A percentile compares a stretch with the other conserved stretches of the same genome.
phyloP scores from a whole-genome alignment of 2,113 vertebrate genomes.

The Eublepharis macularius region DNA sequence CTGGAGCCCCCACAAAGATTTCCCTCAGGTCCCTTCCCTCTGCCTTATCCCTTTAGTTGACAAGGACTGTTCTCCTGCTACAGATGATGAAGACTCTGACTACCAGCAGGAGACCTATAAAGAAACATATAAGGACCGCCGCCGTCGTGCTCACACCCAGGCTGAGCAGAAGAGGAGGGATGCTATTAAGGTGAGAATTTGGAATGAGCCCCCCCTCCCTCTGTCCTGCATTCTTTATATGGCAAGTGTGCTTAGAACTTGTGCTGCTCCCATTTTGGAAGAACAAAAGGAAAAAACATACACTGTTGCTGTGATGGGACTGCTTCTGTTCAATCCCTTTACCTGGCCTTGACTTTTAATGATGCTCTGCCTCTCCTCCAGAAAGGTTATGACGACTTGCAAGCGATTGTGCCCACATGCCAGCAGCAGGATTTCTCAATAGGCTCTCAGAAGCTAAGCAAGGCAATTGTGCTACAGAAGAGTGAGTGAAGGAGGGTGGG shows the following conservation, averaged over 20 bases:
- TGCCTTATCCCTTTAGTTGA: accelerated
- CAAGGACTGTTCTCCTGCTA: accelerated
- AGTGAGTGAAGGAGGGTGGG: slow-evolving; percentile 80
- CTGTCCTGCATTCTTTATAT: background rate
- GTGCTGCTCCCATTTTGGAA: background rate
- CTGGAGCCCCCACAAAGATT: background rate
- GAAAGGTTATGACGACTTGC: slow-evolving; percentile 98
- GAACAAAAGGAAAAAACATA: background rate
- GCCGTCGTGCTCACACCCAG: slow-evolving; percentile 92
- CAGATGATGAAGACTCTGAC: slow-evolving; percentile 98
- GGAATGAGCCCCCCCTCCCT: accelerated
- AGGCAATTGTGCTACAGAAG: slow-evolving; percentile 94
- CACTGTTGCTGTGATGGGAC: too few relatives aligned
- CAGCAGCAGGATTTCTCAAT: slow-evolving; percentile 93
- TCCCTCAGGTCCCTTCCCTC: background rate
- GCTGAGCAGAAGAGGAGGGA: slow-evolving; percentile 94
- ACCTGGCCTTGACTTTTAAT: background rate
- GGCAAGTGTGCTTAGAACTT: background rate
- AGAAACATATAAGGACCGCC: slow-evolving; percentile 91
- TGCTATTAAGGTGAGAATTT: slow-evolving; percentile 88
- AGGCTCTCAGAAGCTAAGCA: slow-evolving; percentile 95
- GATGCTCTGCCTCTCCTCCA: slow-evolving; percentile 56
- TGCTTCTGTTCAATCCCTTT: background rate
- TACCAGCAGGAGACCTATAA: slow-evolving; percentile 91
- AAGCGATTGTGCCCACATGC: slow-evolving; percentile 95